Conservation (phyloP, 64 coral and sea anemone genomes). For the Pocillopora verrucosa region DNA sequence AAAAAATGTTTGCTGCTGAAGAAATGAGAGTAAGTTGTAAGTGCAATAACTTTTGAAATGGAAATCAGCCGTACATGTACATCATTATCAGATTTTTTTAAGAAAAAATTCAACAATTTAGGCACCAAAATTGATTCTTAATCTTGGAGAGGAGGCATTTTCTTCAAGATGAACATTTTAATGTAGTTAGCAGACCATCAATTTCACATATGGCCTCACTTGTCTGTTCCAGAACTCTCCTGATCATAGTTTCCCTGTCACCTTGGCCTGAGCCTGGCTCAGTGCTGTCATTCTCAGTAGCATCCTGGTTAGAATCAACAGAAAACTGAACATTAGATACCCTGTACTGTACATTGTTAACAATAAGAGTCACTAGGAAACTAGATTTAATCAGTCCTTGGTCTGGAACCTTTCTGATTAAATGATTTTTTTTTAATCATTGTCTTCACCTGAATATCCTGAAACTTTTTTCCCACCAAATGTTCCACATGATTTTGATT, state of each 20-base stretch:
- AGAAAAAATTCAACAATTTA: neutral
- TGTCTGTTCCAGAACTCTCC: conserved; percentile 48
- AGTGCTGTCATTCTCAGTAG: neutral
- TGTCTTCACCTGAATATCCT: neutral
- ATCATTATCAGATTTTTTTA: too few species aligned
- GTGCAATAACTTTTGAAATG: neutral
- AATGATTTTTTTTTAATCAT: too few species aligned
- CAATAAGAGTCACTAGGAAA: too few species aligned
- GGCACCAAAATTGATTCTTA: neutral
- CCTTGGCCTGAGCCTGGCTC: neutral
- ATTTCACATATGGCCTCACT: conserved; percentile 69
- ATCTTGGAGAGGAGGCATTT: neutral
- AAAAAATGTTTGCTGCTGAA: too few species aligned
- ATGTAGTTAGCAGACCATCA: conserved; percentile 37
- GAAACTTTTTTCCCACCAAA: neutral
- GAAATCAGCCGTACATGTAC: too few species aligned
- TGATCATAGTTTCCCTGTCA: conserved; percentile 37
- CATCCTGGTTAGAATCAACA: neutral
- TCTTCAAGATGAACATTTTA: conserved; percentile 19
- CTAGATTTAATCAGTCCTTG: too few species aligned
- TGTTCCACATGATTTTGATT: neutral
- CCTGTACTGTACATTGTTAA: too few species aligned
- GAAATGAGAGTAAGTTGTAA: too few species aligned
- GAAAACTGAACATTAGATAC: neutral
- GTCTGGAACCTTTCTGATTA: too few species aligned